phyloP scores from a whole-genome alignment of 2,888 invertebrate species.

The Plebejus melissa region DNA sequence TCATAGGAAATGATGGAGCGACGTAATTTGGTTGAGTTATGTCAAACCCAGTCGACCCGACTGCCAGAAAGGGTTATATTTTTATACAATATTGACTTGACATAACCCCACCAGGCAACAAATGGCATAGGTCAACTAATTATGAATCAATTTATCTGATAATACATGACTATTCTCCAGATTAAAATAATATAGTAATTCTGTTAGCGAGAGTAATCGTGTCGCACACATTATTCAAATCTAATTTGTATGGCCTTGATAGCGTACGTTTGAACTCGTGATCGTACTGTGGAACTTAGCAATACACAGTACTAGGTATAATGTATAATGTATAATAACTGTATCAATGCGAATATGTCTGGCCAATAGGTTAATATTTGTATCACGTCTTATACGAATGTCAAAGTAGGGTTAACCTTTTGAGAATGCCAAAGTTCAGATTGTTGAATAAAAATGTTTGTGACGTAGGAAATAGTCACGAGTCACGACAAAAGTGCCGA shows the following conservation, averaged over 20 bases:
- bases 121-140: too few relatives aligned
- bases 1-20: too few relatives aligned
- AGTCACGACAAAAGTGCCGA: neutral
- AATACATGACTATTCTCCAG: neutral
- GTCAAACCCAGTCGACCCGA: too few relatives aligned
- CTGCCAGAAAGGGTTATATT: too few relatives aligned
- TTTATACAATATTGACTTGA: too few relatives aligned
- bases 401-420: neutral
- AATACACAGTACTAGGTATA: neutral
- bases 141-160: neutral
- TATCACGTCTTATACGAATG: neutral
- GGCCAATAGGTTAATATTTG: neutral
- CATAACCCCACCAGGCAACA: too few relatives aligned
- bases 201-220: neutral
- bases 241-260: conserved; percentile 11
- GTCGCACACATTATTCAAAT: conserved; percentile 6
- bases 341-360: neutral
- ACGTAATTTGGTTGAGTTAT: too few relatives aligned
- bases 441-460: neutral
- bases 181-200: neutral
- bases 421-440: conserved; percentile 3
- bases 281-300: neutral
- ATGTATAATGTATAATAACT: neutral
- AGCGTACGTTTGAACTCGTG: neutral
- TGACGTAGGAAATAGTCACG: neutral